Base-by-base conservation (phyloP, 2,888 invertebrate genomes). In the Diaprepes abbreviatus region DNA sequence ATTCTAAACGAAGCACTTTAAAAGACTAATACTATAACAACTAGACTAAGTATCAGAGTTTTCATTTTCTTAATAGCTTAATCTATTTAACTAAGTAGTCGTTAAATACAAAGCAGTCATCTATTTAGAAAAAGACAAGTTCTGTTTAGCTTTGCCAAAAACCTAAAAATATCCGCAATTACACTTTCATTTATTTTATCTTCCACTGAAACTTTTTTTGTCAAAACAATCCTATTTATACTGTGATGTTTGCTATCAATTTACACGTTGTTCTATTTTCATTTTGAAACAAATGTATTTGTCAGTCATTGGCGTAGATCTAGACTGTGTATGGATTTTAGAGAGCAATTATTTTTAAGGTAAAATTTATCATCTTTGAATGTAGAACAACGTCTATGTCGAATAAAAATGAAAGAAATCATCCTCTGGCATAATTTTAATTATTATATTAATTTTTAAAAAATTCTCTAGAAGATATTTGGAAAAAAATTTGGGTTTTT, bases 161-260 rank as follows among this genome's bases (percentile, higher is more conserved):
- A 45, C 5, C 69, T 63, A 63, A 63, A 69, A 69, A 65, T 63
- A 69, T 17, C 19, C 1, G 14, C 17, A 45, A 65, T 43, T 55
- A 24, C n/a, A 35, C 14, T 67, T 45, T 62, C n/a, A 24, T 36
- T 36, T 59, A 17, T 36, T 10, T 14, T 14, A 24, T 48, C 16
- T 36, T 60, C 45, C 28, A 57, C 58, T 21, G 31, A 55, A 19
- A 4, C n/a, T 62, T 59, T 70, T 70, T 60, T 48, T 52, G 65
- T 21, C 40, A 66, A 70, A 57, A 60, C 50, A 45, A 50, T 71
- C 45, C 71, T 71, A 71, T 71, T 71, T 67, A 63, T 71, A 71
- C 24, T 55, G 55, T 55, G 43, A 45, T 58, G 71, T 67, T 71
- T 71, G 71, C 71, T 58, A 67, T 71, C 66, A 57, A 58, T 52